A percentile compares a stretch with the other conserved stretches of the same genome.
These are phyloP conservation scores for Phoebastria nigripes DNA, from an alignment of 2,797 vertebrate species.

Conservation along the genomic window DNA sequence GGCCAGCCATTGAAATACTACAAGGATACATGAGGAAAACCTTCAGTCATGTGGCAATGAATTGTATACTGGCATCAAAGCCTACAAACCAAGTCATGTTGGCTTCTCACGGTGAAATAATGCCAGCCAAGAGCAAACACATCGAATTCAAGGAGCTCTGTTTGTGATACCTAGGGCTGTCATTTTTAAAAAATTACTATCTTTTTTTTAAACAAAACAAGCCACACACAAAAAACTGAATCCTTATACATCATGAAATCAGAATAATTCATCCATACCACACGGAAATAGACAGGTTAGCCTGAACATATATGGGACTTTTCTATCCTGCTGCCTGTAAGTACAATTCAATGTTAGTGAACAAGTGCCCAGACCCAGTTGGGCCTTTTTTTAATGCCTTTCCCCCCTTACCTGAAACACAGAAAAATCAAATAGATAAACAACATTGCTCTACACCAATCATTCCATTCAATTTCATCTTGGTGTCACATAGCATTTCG, in stretches of 20 bases:
- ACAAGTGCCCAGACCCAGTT: not conserved
- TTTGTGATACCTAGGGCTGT: not conserved
- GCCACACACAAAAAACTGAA: not conserved
- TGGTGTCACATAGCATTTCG: not conserved
- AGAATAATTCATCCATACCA: not conserved
- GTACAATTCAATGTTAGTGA: not conserved
- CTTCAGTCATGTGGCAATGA: not conserved
- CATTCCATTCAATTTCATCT: not conserved
- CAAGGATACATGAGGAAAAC: not conserved
- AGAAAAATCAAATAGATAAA: not conserved
- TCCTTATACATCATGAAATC: not conserved
- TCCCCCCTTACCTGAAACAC: not conserved
- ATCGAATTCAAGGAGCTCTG: not conserved
- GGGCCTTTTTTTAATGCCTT: not conserved
- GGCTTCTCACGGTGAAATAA: not conserved
- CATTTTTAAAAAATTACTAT: not conserved
- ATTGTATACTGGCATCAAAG: not conserved
- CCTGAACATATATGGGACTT: not conserved
- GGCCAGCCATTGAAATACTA: not conserved
- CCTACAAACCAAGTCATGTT: not conserved
- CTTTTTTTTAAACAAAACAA: not conserved
- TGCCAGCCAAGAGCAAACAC: not conserved
- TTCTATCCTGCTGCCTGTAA: not conserved
- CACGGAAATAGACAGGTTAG: not conserved
- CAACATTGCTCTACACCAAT: not conserved